Conservation (phyloP, 2,888 invertebrate species). For the Phortica okadai region DNA sequence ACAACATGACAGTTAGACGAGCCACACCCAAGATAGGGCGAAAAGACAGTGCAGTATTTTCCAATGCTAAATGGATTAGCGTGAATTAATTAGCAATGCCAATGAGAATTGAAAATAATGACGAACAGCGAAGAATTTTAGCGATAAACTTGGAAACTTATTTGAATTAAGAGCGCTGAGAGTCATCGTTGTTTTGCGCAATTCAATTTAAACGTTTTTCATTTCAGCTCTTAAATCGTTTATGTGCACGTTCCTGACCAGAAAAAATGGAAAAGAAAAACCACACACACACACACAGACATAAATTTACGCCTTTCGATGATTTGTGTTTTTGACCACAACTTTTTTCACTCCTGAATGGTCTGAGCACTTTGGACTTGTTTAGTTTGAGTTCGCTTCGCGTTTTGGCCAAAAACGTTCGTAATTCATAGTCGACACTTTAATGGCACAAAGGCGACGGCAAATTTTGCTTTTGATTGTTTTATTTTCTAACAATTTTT, state of each 20-base stretch:
- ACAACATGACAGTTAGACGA: neutral
- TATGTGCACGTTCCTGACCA: neutral
- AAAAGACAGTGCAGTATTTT: neutral
- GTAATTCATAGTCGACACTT: slow-evolving; percentile 48
- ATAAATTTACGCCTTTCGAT: slow-evolving; percentile 34
- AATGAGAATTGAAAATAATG: neutral
- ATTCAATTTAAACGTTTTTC: too few relatives aligned
- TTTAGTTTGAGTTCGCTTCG: neutral
- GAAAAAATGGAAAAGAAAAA: neutral
- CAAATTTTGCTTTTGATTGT: slow-evolving; percentile 35
- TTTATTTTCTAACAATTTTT: slow-evolving; percentile 34
- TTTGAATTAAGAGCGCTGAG: too few relatives aligned
- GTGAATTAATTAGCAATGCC: neutral
- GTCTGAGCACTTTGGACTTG: neutral
- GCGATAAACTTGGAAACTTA: too few relatives aligned
- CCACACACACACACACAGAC: neutral
- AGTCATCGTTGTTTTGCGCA: too few relatives aligned
- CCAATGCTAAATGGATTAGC: slow-evolving; percentile 11
- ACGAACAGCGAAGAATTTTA: neutral
- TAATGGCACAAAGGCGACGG: slow-evolving; percentile 47
- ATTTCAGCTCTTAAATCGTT: too few relatives aligned
- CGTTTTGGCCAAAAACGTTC: slow-evolving; percentile 39
- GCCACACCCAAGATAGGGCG: neutral
- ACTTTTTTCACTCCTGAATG: neutral
- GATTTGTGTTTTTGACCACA: neutral